A percentile compares a stretch with the other conserved stretches of the same genome.
Conservation (phyloP, 2,888 invertebrate species). For the Andrena praecox region DNA sequence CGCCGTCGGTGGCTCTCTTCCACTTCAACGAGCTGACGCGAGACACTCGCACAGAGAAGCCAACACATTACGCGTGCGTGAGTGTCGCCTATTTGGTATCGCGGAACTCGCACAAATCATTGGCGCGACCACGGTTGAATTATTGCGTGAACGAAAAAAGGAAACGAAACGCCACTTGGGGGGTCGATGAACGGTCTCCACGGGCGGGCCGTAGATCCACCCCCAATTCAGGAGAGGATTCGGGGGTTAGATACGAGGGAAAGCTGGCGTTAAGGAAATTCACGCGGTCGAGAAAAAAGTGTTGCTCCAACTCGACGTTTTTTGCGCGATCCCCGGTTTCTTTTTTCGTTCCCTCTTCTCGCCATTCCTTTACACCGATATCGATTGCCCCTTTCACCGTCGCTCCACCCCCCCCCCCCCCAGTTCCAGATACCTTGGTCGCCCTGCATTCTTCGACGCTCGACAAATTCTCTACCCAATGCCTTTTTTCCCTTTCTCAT, state of each 20-base stretch:
- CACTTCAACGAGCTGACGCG: conserved; percentile 19
- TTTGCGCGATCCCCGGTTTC: not conserved
- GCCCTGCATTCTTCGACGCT: not conserved
- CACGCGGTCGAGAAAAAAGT: not conserved
- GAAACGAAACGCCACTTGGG: conserved; percentile 32
- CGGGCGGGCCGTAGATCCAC: not conserved
- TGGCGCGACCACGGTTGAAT: conserved; percentile 26
- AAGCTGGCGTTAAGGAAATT: conserved; percentile 8
- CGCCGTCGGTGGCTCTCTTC: conserved; percentile 21
- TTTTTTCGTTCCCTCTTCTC: not conserved
- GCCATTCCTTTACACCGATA: conserved; percentile 9
- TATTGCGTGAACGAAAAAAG: conserved; percentile 30
- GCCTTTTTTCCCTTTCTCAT: conserved; percentile 16
- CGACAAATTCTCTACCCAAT: conserved; percentile 20
- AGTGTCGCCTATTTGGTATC: conserved; percentile 18
- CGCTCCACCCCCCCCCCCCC: conserved; percentile 7
- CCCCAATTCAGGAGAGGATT: not conserved
- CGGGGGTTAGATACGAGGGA: not conserved
- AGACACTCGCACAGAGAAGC: not conserved
- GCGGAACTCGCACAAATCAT: conserved; percentile 35
- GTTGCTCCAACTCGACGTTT: not conserved
- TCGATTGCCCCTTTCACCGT: conserved; percentile 36
- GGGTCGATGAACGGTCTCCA: not conserved
- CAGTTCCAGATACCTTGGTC: conserved; percentile 8
- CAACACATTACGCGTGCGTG: not conserved